phyloP scores from a whole-genome alignment of 2,797 vertebrate genomes.

The Mormyrus proboscirostris region DNA sequence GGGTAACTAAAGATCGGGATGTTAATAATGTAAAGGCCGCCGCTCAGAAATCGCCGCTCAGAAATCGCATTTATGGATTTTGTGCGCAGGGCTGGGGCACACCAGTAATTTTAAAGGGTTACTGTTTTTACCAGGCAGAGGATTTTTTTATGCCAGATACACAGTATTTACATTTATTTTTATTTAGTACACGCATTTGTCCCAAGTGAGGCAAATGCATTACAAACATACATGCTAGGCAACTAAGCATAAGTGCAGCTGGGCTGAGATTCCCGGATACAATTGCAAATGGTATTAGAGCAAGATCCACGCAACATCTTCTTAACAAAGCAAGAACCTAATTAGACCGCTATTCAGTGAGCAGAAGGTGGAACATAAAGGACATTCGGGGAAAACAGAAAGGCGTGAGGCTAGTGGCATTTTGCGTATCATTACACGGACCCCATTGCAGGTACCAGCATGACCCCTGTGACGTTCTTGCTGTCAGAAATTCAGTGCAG shows the following conservation, averaged over 20 bases:
- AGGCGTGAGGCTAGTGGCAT: neutral
- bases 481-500: slow-evolving; percentile 72
- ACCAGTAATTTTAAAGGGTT: neutral
- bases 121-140: neutral
- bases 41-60: neutral
- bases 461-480: slow-evolving; percentile 67
- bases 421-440: neutral
- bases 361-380: neutral
- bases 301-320: neutral
- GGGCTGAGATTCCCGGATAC: neutral
- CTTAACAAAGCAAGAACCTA: neutral
- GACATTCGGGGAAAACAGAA: neutral
- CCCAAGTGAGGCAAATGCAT: neutral
- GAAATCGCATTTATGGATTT: neutral
- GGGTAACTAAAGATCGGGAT: slow-evolving; percentile 19
- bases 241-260: neutral
- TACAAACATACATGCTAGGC: neutral
- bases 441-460: slow-evolving; percentile 50
- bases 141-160: neutral
- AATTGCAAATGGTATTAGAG: neutral
- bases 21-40: slow-evolving; percentile 12
- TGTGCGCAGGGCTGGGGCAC: neutral
- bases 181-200: neutral
- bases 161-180: neutral
- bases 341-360: neutral